Conservation (phyloP, 2,797 vertebrate genomes). For the Ibycter americanus region DNA sequence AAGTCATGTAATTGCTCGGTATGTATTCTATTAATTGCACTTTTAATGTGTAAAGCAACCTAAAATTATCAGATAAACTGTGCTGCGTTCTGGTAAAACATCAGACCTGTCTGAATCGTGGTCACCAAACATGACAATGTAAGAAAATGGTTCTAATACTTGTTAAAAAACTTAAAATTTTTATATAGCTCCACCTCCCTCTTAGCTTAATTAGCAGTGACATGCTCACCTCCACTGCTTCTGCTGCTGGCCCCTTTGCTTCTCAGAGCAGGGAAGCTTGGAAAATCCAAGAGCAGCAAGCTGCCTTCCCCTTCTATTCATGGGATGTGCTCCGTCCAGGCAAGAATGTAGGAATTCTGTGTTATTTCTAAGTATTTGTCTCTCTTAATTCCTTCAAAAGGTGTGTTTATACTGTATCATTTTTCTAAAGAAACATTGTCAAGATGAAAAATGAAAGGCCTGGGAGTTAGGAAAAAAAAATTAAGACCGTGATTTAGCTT, state of each 20-base stretch:
- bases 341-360: background rate
- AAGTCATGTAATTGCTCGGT: background rate
- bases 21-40: background rate
- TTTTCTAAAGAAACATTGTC: constrained; percentile 57
- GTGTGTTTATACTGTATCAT: constrained; percentile 35
- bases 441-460: constrained; percentile 41
- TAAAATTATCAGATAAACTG: background rate
- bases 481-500: constrained; percentile 1
- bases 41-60: background rate
- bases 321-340: background rate
- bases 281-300: background rate
- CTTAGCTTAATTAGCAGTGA: background rate
- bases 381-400: constrained; percentile 44
- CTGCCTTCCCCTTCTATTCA: background rate
- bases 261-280: background rate
- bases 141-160: background rate
- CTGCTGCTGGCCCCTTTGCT: background rate
- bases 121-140: background rate
- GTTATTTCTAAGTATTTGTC: background rate
- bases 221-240: background rate
- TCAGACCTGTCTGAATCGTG: background rate
- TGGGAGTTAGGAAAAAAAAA: constrained; percentile 18
- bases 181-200: background rate
- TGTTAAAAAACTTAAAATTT: background rate
- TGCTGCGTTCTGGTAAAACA: background rate